Percentiles rank a stretch among this genome's conserved stretches.
Conservation (phyloP, 1,140 invertebrate genomes). For the Galendromus occidentalis region DNA sequence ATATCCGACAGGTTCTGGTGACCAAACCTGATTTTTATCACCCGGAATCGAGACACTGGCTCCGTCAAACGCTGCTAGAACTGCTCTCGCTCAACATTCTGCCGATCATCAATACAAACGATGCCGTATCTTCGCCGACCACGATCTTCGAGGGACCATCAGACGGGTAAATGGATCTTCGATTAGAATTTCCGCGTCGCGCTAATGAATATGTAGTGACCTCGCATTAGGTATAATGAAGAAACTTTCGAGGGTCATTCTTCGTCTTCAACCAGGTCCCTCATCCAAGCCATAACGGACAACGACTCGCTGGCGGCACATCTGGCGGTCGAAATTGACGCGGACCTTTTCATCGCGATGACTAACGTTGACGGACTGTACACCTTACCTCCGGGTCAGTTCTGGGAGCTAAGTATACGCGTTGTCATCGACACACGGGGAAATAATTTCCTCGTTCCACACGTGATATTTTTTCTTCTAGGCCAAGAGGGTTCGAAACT, state of each 20-base stretch:
- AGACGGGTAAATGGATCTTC: no score
- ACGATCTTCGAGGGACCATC: constrained; percentile 21
- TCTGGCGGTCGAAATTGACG: constrained; percentile 74
- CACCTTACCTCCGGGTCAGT: constrained; percentile 60
- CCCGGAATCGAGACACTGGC: constrained; percentile 72
- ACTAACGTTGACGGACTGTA: constrained; percentile 96
- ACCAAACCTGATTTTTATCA: constrained; percentile 97
- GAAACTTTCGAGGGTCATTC: no score
- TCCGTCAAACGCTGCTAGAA: constrained; percentile 61
- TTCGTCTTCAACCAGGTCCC: no score
- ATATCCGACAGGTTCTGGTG: constrained; percentile 53
- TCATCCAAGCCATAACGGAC: constrained; percentile 36
- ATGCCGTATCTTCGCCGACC: constrained; percentile 87
- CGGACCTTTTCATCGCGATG: constrained; percentile 89
- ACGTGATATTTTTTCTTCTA: no score
- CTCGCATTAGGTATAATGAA: no score
- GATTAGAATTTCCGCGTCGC: no score
- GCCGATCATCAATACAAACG: constrained; percentile 98
- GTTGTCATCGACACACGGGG: no score
- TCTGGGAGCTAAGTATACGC: no score
- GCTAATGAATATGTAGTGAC: no score
- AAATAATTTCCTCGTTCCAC: no score
- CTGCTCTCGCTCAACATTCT: constrained; percentile 89
- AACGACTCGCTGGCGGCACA: constrained; percentile 93
- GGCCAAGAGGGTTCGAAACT: constrained; percentile 70